These are phyloP conservation scores for Azorinus chamasolen DNA, from an alignment of 2,888 invertebrate genomes.

Conservation along the genomic window DNA sequence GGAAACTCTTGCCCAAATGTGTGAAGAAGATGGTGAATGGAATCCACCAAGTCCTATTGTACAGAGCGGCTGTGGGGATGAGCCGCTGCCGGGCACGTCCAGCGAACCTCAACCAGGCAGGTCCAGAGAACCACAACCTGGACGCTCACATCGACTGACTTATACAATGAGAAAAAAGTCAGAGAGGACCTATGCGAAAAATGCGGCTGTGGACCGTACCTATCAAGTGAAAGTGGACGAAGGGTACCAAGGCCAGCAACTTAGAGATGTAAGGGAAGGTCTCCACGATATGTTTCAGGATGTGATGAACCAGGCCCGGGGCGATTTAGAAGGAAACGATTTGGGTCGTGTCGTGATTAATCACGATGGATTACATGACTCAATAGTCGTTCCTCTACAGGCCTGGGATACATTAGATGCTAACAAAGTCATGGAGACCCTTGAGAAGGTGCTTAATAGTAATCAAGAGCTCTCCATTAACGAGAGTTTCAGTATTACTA, in stretches of 20 bases:
- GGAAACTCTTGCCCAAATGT: no score
- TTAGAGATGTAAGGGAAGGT: conserved; percentile 2
- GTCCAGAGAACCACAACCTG: no score
- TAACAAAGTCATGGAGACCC: conserved; percentile 9
- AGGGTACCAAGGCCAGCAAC: conserved; percentile 1
- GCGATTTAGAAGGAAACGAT: conserved; percentile 20
- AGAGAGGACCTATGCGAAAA: conserved; percentile 16
- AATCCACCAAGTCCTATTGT: no score
- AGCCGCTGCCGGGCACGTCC: no score
- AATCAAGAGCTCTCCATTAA: conserved; percentile 44
- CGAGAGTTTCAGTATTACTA: conserved; percentile 29
- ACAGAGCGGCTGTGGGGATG: no score
- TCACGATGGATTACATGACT: conserved; percentile 38
- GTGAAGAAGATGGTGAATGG: no score
- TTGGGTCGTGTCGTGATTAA: conserved; percentile 31
- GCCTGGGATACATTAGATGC: conserved; percentile 35
- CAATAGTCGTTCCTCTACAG: conserved; percentile 51
- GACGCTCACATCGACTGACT: no score
- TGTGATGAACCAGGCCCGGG: conserved; percentile 9
- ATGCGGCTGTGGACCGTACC: conserved; percentile 4
- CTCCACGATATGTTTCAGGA: conserved; percentile 20
- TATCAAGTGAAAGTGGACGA: conserved; percentile 21
- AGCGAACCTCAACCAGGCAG: no score
- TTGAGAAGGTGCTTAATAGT: conserved; percentile 52
- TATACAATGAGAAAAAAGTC: conserved; percentile 15